These are phyloP conservation scores for Cryptoprocta ferox DNA, from an alignment of 2,797 vertebrate species.

Conservation along the genomic window DNA sequence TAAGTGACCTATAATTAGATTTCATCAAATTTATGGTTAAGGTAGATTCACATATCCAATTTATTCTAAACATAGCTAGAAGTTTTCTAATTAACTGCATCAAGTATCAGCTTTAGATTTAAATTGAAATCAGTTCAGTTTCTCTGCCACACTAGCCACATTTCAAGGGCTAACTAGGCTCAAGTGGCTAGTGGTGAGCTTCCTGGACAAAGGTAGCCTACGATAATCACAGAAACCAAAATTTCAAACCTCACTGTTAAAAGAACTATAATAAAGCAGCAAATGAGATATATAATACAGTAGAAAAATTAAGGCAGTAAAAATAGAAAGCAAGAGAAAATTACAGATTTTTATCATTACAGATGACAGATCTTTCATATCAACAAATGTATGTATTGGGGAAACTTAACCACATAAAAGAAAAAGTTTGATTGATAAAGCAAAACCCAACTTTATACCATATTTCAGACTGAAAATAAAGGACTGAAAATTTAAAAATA, in stretches of 20 bases:
- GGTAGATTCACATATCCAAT: conserved; percentile 7
- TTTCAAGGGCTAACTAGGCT: background rate
- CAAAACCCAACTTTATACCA: conserved; percentile 21
- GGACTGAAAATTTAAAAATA: background rate
- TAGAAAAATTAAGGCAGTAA: conserved; percentile 12
- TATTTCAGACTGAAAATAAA: conserved; percentile 40
- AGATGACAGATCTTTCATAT: conserved; percentile 18
- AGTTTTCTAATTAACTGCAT: conserved; percentile 41
- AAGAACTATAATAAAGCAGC: conserved; percentile 52
- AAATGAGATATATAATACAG: background rate
- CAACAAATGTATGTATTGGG: conserved; percentile 6
- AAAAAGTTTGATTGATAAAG: conserved; percentile 31
- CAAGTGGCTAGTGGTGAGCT: background rate
- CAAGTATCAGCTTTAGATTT: conserved; percentile 17
- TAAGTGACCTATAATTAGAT: conserved; percentile 28
- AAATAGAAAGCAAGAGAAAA: conserved; percentile 57
- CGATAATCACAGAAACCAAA: conserved; percentile 26
- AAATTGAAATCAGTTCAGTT: background rate
- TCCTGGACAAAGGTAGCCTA: background rate
- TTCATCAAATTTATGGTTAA: conserved; percentile 58
- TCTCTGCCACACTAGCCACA: background rate
- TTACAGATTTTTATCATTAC: conserved; percentile 31
- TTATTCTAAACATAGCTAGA: conserved; percentile 53
- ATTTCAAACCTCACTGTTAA: conserved; percentile 17
- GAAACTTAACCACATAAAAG: conserved; percentile 36